Evolutionary conservation across 2,113 vertebrate genomes (phyloP).

Genomic region (Romanogobio albipinnatus): DNA sequence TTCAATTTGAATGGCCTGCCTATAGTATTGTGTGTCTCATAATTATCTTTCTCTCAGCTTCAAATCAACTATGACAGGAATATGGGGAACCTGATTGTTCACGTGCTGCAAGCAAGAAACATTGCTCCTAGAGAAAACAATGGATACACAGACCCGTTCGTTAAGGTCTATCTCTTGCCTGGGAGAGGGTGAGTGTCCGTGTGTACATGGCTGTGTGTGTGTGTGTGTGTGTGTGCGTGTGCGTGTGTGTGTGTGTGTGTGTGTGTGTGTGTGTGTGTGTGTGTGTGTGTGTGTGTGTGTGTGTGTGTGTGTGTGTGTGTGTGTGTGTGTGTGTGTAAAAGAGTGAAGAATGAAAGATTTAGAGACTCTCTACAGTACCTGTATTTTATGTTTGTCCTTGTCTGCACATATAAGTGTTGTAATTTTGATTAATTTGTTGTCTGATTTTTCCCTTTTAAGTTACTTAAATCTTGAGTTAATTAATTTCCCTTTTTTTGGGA

Average conservation of each 20-base stretch:
- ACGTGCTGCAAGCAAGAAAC: conserved; percentile 97
- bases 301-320: background rate
- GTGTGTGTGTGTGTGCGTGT: background rate
- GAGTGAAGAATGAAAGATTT: background rate
- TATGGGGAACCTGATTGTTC: conserved; percentile 95
- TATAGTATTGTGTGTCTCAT: background rate
- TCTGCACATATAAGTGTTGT: conserved; percentile 14
- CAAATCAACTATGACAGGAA: conserved; percentile 98
- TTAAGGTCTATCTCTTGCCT: conserved; percentile 97
- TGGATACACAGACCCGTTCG: conserved; percentile 96
- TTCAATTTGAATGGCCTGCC: conserved; percentile 26
- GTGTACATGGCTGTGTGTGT: conserved; percentile 43
- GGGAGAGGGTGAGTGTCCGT: conserved; percentile 91
- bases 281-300: background rate
- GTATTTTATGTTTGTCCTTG: conserved; percentile 49
- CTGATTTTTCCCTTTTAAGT: background rate
- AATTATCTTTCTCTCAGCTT: conserved; percentile 76
- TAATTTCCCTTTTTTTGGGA: background rate
- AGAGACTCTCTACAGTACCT: conserved; percentile 48
- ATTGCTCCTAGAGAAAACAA: conserved; percentile 93
- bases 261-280: too few relatives aligned
- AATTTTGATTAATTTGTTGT: conserved; percentile 18
- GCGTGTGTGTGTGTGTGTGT: background rate
- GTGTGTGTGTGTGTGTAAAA: background rate
- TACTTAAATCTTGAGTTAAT: background rate